Base-by-base conservation (phyloP, 2,888 invertebrate genomes). In the Scotopteryx bipunctaria region DNA sequence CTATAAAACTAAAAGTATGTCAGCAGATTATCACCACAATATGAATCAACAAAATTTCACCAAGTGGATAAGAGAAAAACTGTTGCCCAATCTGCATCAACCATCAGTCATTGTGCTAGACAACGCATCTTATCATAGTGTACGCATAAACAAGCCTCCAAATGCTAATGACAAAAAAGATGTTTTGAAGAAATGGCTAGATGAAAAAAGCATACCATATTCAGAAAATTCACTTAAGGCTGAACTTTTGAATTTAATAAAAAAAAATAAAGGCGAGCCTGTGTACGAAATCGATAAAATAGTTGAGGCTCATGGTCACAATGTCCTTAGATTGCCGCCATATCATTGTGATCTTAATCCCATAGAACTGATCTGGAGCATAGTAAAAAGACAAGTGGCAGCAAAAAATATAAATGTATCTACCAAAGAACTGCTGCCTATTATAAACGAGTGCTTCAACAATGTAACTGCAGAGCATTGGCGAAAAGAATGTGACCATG, bases 1-100 rank as follows among this genome's bases (percentile, higher is more conserved):
- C 35, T 37, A 36, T 45, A 36, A 36, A 36, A 37, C 27, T 13
- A 45, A 37, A 45, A 36, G 29, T 37, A 13, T 36, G 21, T 37
- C 37, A 36, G 29, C 36, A 25, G 45, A 45, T 19, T 45, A 45
- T 29, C 45, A 45, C 45, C 37, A 36, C 2, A 31, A 36, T 15
- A 43, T 45, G 36, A 45, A 45, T 36, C 35, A 31, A 44, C 25
- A 44, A 16, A 44, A 44, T 35, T 44, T 44, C 13, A 43, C 43
- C 31, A 44, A 44, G 35, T 44, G 44, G 44, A 11, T 25, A 35
- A 44, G 35, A 44, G 44, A 44, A 35, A 44, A 44, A 25, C 27
- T 33, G 14, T 11, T 32, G 25, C 33, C 43, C 31, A 33, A 43
- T 33, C 33, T 33, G 33, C 33, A 33, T 33, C 33, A 33, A 33